phyloP scores from a whole-genome alignment of 1,140 invertebrate species.

The Ceratina australensis region DNA sequence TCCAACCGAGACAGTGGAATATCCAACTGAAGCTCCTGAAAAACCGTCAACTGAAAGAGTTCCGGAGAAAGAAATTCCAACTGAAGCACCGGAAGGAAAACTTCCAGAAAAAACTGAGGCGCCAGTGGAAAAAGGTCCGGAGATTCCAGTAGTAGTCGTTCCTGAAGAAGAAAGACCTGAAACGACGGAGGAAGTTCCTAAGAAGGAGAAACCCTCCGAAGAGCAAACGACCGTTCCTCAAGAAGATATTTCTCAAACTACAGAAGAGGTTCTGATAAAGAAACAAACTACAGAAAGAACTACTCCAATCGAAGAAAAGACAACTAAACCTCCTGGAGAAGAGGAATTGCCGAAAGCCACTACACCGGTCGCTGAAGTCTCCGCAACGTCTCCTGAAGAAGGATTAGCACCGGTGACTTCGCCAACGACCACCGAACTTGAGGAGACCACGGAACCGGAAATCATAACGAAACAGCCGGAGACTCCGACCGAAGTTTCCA shows the following conservation, averaged over 20 bases:
- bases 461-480: not conserved
- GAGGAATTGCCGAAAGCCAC: constrained; percentile 24
- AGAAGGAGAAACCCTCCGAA: constrained; percentile 55
- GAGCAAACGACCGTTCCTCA: constrained; percentile 12
- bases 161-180: constrained; percentile 6
- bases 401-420: not conserved
- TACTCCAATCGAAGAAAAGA: constrained; percentile 33
- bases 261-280: constrained; percentile 16
- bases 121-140: constrained; percentile 23
- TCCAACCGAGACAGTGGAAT: not conserved
- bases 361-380: not conserved
- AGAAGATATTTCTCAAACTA: constrained; percentile 3
- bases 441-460: constrained; percentile 27
- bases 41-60: too few relatives aligned
- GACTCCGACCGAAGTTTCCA: constrained; percentile 2
- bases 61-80: constrained; percentile 4
- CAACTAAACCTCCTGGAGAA: constrained; percentile 31
- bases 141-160: constrained; percentile 7
- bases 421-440: not conserved
- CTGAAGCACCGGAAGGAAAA: not conserved
- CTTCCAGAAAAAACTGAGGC: constrained; percentile 1
- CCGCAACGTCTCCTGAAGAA: constrained; percentile 29
- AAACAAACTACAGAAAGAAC: constrained; percentile 4
- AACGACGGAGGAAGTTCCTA: constrained; percentile 23
- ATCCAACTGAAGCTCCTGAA: constrained; percentile 7